Evolutionary conservation across 2,113 vertebrate species (phyloP), one percentile per base, ranked within the genome.

Genomic region (Labrus mixtus): DNA sequence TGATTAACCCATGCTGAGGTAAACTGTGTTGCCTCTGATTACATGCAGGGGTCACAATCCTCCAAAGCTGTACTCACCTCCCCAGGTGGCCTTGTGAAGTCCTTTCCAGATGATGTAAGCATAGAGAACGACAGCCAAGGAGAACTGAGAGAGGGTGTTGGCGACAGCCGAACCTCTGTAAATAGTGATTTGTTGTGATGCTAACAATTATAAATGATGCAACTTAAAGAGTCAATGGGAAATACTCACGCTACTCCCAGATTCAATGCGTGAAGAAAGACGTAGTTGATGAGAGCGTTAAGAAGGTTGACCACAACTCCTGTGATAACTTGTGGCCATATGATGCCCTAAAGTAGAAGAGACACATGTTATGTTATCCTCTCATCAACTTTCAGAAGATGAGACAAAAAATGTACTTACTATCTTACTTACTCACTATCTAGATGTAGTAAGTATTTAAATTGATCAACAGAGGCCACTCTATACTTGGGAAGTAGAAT

Each of bases 171-270:
- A 98, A 10, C 96, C 97, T 29, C 97, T 98, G 91, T 10, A 61
- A 81, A 79, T 17, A 64, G 10, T 0, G 77, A 25, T 61, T 10
- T 0, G 39, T 19, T n/a, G 23, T 48, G 3, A 67, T 17, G 3
- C 0, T 8, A 9, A 5, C 6, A n/a, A 11, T 9, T n/a, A 10
- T 20, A 20, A 43, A 6, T 22, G 15, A 41, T n/a, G 9, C 45
- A 17, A 2, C 10, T 56, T 2, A 64, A 43, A 4, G 37, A 54
- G 19, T 20, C 19, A 61, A 22, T 37, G 45, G 20, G 56, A 12
- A 22, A 68, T 74, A 97, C 98, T 98, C 87, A 99, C 97, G 78
- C 90, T 65, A 98, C 85, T 57, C 97, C 97, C 77, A 97, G 89
- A 15, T 96, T 70, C 78, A 99, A 90, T 0, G 66, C 68, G 29